Conservation (phyloP, 2,888 invertebrate genomes). For the Lamproptera curius region DNA sequence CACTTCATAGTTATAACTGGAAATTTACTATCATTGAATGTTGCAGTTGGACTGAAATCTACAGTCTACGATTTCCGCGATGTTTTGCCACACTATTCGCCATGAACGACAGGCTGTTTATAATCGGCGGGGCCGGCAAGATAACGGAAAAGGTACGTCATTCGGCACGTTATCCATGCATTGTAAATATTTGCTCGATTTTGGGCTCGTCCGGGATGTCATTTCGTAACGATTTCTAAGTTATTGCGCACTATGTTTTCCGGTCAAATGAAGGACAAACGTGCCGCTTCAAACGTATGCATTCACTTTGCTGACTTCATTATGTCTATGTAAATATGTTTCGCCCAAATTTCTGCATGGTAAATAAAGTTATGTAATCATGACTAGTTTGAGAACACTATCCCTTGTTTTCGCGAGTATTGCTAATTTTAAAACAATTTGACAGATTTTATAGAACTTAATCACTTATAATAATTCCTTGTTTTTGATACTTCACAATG, state of each 20-base stretch:
- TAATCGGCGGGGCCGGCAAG: slow-evolving; percentile 83
- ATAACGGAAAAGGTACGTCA: slow-evolving; percentile 57
- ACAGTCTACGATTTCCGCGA: slow-evolving; percentile 72
- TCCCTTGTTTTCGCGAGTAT: too few relatives aligned
- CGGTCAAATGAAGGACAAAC: slow-evolving; percentile 1
- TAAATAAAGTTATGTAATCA: too few relatives aligned
- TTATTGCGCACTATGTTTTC: slow-evolving; percentile 9
- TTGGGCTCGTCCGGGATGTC: background rate
- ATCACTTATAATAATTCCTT: too few relatives aligned
- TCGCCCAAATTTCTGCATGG: too few relatives aligned
- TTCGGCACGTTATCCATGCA: background rate
- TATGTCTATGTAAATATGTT: too few relatives aligned
- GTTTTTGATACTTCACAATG: too few relatives aligned
- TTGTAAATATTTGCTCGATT: background rate
- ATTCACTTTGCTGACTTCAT: too few relatives aligned
- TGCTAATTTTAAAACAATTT: too few relatives aligned
- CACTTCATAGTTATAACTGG: too few relatives aligned
- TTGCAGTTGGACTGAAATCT: slow-evolving; percentile 78
- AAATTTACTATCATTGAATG: background rate
- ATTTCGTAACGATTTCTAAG: background rate
- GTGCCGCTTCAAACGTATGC: background rate
- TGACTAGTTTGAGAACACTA: too few relatives aligned
- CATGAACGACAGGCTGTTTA: slow-evolving; percentile 79
- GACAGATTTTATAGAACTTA: too few relatives aligned
- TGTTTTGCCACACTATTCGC: slow-evolving; percentile 75